Conservation (phyloP, 2,113 vertebrate species). For the Grammomys surdaster region DNA sequence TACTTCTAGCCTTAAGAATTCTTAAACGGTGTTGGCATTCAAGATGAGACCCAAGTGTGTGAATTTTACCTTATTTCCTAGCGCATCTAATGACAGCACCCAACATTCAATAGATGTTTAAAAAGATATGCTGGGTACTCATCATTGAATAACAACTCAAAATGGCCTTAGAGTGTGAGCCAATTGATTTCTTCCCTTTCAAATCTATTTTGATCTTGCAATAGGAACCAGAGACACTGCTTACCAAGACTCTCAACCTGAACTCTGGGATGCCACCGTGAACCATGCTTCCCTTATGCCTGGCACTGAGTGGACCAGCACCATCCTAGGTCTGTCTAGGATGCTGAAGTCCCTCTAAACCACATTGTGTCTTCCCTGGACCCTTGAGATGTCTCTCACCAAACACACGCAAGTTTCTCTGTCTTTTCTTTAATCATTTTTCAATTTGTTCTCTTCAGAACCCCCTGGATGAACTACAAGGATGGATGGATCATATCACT, state of each 20-base stretch:
- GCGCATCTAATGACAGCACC: neutral
- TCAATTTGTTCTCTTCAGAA: neutral
- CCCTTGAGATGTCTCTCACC: neutral
- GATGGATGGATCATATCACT: neutral
- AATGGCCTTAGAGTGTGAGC: neutral
- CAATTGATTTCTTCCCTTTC: neutral
- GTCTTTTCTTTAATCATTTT: neutral
- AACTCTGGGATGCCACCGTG: neutral
- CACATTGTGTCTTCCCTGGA: neutral
- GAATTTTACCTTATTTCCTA: neutral
- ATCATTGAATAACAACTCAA: constrained; percentile 19
- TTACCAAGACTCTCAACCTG: neutral
- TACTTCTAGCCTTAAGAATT: neutral
- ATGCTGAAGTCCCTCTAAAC: neutral
- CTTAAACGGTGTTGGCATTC: neutral
- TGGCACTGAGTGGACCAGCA: neutral
- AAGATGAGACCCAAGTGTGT: neutral
- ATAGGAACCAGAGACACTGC: neutral
- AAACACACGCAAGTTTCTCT: neutral
- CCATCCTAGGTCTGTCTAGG: neutral
- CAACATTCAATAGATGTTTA: neutral
- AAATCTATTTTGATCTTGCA: neutral
- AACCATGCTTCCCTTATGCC: neutral
- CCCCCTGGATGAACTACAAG: neutral
- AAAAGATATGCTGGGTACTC: neutral